Evolutionary conservation across 2,797 vertebrate species (phyloP).

Genomic region (Manis javanica): DNA sequence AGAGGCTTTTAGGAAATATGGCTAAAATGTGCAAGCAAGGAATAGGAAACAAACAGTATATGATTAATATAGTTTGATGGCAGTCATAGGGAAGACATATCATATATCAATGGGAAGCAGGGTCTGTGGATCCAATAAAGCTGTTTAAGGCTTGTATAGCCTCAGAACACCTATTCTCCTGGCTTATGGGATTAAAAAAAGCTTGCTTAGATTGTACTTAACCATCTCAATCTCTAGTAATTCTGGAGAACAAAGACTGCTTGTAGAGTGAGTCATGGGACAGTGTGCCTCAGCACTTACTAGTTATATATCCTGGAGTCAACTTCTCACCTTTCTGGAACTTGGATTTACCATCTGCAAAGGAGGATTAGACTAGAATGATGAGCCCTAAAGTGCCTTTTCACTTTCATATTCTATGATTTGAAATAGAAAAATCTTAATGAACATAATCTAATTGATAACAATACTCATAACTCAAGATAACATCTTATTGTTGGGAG

Average conservation of each 20-base stretch:
- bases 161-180: background rate
- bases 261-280: background rate
- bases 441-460: background rate
- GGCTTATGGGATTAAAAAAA: background rate
- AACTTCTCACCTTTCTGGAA: background rate
- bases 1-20: background rate
- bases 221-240: background rate
- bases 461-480: slow-evolving; percentile 9
- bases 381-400: background rate
- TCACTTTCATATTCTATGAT: background rate
- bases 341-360: background rate
- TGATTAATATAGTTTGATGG: background rate
- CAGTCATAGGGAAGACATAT: background rate
- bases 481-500: background rate
- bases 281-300: background rate
- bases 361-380: background rate
- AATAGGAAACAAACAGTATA: background rate
- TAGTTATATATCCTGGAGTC: background rate
- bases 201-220: background rate
- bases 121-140: background rate
- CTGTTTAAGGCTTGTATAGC: background rate
- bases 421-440: background rate
- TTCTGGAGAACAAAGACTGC: background rate
- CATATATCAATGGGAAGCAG: background rate
- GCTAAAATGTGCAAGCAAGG: background rate